Base-by-base conservation (phyloP, 2,888 invertebrate genomes). In the Phengaris arion region DNA sequence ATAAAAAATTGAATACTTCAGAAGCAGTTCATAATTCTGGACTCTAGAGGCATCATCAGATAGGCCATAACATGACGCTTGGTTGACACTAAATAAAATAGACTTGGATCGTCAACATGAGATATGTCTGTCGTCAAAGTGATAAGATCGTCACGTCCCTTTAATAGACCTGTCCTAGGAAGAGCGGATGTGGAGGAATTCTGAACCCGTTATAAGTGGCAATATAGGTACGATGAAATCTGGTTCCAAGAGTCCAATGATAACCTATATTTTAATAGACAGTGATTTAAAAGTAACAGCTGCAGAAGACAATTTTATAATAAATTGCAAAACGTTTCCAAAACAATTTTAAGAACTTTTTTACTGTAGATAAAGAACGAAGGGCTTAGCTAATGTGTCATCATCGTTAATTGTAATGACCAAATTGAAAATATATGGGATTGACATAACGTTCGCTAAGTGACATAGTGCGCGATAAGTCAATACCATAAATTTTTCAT, bases 161-260 rank as follows among this genome's bases (percentile, higher is more conserved):
- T 64, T 64, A 64, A 35, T 64, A 64, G 64, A 35, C 64, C 64
- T 64, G 35, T 64, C 35, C 64, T 12, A 64, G 64, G 64, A 64
- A 64, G 64, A 64, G 35, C 64, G 64, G 64, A 64, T 64, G 64
- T 64, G 13, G 64, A 64, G 64, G 64, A 64, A 64, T 64, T 64
- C 64, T 45, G 64, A 64, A 64, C 64, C 64, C 64, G 64, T 45
- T 64, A 64, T 64, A 64, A 35, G 35, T 64, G 22, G 59, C 59
- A 64, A 64, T 64, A 64, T 35, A 35, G 35, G 15, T 15, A 9
- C 35, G 35, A 64, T 64, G 64, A 64, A 64, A 64, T 64, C 35
- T 64, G 6, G 12, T 52, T 52, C 35, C 35, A 35, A 45, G 64
- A 64, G 6, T 10, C 22, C 12, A 35, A 12, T 2, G 64, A 13